These are phyloP conservation scores for Halotydeus destructor DNA, from an alignment of 1,140 invertebrate genomes.

Conservation along the genomic window DNA sequence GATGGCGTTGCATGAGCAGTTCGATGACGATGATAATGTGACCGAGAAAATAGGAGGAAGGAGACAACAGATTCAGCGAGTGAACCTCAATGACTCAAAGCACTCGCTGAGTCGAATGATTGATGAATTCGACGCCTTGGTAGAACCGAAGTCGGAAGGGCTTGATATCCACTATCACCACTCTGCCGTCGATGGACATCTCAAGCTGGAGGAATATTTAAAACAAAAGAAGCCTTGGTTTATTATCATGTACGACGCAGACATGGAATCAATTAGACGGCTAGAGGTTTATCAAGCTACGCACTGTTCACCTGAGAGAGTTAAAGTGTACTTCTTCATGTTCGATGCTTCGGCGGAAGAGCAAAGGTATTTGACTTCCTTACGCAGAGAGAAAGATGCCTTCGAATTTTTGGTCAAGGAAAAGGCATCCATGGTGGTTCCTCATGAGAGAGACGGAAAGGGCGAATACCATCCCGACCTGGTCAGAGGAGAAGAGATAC, in stretches of 20 bases:
- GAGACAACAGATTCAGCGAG: too few relatives aligned
- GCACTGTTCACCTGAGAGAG: slow-evolving; percentile 6
- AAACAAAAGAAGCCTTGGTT: slow-evolving; percentile 37
- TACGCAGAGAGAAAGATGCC: slow-evolving; percentile 74
- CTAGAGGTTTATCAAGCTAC: slow-evolving; percentile 44
- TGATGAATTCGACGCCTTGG: not conserved
- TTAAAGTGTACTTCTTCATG: slow-evolving; percentile 18
- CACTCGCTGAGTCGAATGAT: not conserved
- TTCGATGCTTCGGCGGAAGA: slow-evolving; percentile 63
- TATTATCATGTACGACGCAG: slow-evolving; percentile 72
- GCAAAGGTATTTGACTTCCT: slow-evolving; percentile 71
- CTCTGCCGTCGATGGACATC: not conserved
- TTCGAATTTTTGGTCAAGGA: slow-evolving; percentile 77
- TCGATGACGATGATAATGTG: slow-evolving; percentile 1
- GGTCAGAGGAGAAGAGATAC: slow-evolving; percentile 25
- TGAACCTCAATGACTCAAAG: too few relatives aligned
- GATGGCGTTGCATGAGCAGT: not conserved
- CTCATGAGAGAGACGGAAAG: slow-evolving; percentile 37
- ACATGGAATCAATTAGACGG: slow-evolving; percentile 64
- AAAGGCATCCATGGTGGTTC: slow-evolving; percentile 32
- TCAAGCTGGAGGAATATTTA: slow-evolving; percentile 8
- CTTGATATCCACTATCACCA: slow-evolving; percentile 8
- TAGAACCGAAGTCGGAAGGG: not conserved
- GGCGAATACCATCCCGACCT: slow-evolving; percentile 44
- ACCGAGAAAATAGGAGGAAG: not conserved